phyloP scores from a whole-genome alignment of 2,888 invertebrate species.

The Aporophyla nigra region DNA sequence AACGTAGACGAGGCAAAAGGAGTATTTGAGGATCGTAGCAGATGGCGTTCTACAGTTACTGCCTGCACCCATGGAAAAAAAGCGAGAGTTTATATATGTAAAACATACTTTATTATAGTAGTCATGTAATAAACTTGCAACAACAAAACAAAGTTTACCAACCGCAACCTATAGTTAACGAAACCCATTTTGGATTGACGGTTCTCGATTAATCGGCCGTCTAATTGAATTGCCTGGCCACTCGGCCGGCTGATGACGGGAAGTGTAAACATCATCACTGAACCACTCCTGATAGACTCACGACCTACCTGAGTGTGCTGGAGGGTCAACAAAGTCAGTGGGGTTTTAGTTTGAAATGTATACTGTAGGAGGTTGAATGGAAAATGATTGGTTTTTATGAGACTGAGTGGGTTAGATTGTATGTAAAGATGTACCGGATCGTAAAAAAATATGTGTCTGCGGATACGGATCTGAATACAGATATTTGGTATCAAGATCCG shows the following conservation, averaged over 20 bases:
- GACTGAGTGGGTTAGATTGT: too few relatives aligned
- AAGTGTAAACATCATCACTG: constrained; percentile 61
- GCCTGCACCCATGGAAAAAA: too few relatives aligned
- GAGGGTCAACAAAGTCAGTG: constrained; percentile 21
- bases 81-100: too few relatives aligned
- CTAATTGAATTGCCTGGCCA: constrained; percentile 68
- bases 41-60: too few relatives aligned
- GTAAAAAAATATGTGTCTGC: too few relatives aligned
- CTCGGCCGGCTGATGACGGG: constrained; percentile 56
- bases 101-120: background rate
- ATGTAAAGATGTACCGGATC: too few relatives aligned
- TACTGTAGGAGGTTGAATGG: background rate
- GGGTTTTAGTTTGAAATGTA: constrained; percentile 20
- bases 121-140: background rate
- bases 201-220: constrained; percentile 62
- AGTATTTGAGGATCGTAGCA: too few relatives aligned
- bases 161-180: constrained; percentile 1
- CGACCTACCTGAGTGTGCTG: constrained; percentile 24
- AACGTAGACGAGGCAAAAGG: too few relatives aligned
- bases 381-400: background rate
- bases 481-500: too few relatives aligned
- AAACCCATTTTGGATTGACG: constrained; percentile 34
- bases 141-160: background rate
- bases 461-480: too few relatives aligned
- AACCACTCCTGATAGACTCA: constrained; percentile 42